Evolutionary conservation across 2,797 vertebrate species (phyloP).

Genomic region (Cercopithecus diana): DNA sequence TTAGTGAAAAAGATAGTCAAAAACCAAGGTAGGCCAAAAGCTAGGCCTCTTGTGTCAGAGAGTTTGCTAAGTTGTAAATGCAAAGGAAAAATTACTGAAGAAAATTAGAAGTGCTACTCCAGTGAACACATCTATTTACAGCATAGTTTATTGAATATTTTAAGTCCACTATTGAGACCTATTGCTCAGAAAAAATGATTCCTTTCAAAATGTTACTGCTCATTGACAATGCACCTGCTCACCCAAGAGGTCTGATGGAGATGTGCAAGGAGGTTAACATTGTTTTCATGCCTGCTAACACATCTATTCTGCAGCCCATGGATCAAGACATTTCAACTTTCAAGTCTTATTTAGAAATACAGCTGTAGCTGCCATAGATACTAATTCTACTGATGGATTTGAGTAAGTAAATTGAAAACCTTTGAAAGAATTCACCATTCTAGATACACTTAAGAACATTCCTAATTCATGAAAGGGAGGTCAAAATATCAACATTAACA

Average conservation of each 20-base stretch:
- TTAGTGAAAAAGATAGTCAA: background rate
- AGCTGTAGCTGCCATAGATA: background rate
- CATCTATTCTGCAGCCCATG: background rate
- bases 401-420: background rate
- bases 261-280: background rate
- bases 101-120: background rate
- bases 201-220: background rate
- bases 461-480: background rate
- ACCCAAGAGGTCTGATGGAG: background rate
- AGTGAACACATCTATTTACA: background rate
- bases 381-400: background rate
- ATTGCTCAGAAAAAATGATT: background rate
- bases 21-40: background rate
- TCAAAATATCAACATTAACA: background rate
- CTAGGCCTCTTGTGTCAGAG: background rate
- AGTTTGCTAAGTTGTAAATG: background rate
- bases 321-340: background rate
- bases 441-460: background rate
- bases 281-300: background rate
- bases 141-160: background rate
- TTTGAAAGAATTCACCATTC: background rate
- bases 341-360: background rate
- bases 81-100: background rate
- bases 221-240: background rate
- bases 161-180: background rate